Conservation (phyloP, 1,140 invertebrate genomes). For the Atta cephalotes region DNA sequence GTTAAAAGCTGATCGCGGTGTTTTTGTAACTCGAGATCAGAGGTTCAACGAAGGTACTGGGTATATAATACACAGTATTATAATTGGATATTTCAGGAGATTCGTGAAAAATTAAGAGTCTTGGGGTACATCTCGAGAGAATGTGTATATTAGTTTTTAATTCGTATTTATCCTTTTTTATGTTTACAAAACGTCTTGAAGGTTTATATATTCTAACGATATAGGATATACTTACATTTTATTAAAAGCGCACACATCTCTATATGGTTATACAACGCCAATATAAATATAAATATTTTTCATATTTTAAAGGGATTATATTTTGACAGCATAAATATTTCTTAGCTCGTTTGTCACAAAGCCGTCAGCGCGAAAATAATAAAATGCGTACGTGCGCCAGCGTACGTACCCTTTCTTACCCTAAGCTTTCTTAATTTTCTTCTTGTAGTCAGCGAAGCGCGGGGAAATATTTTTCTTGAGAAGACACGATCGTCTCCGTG, state of each 20-base stretch:
- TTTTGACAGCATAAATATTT: slow-evolving; percentile 29
- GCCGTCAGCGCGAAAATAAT: slow-evolving; percentile 56
- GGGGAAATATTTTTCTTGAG: slow-evolving; percentile 52
- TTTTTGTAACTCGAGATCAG: slow-evolving; percentile 20
- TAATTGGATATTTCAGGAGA: slow-evolving; percentile 37
- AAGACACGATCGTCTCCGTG: slow-evolving; percentile 44
- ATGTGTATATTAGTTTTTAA: neutral
- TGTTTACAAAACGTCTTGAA: neutral
- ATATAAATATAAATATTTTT: slow-evolving; percentile 14
- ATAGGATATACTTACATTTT: neutral
- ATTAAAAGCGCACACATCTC: neutral
- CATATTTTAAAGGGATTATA: slow-evolving; percentile 6
- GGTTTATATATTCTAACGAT: neutral
- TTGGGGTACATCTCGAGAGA: neutral
- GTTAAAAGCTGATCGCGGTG: slow-evolving; percentile 4
- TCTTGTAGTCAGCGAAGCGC: slow-evolving; percentile 31
- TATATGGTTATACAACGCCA: neutral
- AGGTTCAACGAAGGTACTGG: neutral
- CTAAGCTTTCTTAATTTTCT: slow-evolving; percentile 56
- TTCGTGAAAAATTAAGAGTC: slow-evolving; percentile 18
- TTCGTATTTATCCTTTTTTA: neutral
- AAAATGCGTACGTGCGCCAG: slow-evolving; percentile 48
- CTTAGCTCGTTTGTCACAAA: slow-evolving; percentile 51
- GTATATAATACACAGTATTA: neutral
- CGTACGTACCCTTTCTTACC: slow-evolving; percentile 52